These are phyloP conservation scores for Circaetus gallicus DNA, from an alignment of 2,113 vertebrate genomes.

Conservation along the genomic window DNA sequence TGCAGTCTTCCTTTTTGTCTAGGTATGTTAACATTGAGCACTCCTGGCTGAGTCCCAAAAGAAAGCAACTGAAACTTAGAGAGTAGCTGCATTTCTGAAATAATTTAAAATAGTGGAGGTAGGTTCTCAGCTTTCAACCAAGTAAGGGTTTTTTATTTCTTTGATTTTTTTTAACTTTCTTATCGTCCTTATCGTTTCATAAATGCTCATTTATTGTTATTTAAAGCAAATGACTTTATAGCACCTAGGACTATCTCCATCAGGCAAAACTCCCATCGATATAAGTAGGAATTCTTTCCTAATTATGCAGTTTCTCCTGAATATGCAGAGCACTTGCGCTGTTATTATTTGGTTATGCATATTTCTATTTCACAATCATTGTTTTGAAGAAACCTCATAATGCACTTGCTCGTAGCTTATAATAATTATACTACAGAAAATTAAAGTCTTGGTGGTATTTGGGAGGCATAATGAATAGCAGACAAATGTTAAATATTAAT, in stretches of 20 bases:
- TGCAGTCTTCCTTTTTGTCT: neutral
- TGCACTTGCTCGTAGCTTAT: neutral
- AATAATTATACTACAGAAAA: neutral
- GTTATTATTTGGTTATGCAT: neutral
- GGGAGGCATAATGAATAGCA: neutral
- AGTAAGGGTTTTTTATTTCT: accelerated
- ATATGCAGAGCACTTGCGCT: neutral
- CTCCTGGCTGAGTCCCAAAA: neutral
- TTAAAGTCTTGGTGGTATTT: neutral
- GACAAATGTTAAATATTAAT: conserved; percentile 26
- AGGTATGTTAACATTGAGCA: neutral
- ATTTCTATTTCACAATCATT: neutral
- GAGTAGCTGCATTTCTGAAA: neutral
- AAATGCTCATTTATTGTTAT: neutral
- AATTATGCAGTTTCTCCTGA: neutral
- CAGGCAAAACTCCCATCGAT: neutral
- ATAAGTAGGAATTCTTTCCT: neutral
- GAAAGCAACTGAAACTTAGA: neutral
- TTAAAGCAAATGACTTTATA: neutral
- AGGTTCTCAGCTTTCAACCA: neutral
- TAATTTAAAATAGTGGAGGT: neutral
- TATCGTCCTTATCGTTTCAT: neutral
- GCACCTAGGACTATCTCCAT: neutral
- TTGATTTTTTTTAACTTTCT: neutral
- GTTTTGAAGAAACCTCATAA: conserved; percentile 15